Evolutionary conservation across 2,888 invertebrate species (phyloP), one percentile per base, ranked within the genome.

Genomic region (Slavum lentiscoides): DNA sequence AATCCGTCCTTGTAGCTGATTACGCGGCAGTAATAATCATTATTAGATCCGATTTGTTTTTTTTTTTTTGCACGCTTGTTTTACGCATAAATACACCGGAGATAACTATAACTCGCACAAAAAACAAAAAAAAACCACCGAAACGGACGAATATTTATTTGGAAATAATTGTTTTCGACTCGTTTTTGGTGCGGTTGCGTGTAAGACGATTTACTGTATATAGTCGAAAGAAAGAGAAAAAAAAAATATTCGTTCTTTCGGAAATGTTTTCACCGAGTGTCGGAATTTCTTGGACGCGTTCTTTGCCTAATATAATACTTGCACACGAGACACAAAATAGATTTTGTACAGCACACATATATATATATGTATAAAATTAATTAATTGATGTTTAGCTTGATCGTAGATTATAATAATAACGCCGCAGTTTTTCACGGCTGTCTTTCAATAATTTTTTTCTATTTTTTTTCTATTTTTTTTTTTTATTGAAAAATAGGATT

Each of bases 91-190:
- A 37, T 64, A n/a, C 23, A 7, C 15, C 11, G 53, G 53, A 68
- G 17, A 73, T 23, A 59, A 17, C 17, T 59, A 49, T 23, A 11
- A 49, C 19, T 49, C 49, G 49, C 17, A 17, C 13, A 55, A 55
- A 53, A 55, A 17, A 17, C 2, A 55, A 55, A 37, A 49, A 67
- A 55, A 2, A 17, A 55, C 49, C 59, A 43, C 59, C 61, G 17
- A 21, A 17, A 8, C 15, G 39, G n/a, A 59, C 21, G 39, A 59
- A 53, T 69, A 67, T 67, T 67, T 43, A 66, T 66, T 66, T 39
- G 0, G 11, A 66, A 66, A 11, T 39, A 30, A 64, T 66, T 1
- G 3, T 17, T 64, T 19, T 8, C 8, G 21, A 59, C 43, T 43
- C 9, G 9, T 49, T 1, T 3, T 15, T 13, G 13, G 13, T 15